Evolutionary conservation across 2,113 vertebrate genomes (phyloP).

Genomic region (Lutjanus erythropterus): DNA sequence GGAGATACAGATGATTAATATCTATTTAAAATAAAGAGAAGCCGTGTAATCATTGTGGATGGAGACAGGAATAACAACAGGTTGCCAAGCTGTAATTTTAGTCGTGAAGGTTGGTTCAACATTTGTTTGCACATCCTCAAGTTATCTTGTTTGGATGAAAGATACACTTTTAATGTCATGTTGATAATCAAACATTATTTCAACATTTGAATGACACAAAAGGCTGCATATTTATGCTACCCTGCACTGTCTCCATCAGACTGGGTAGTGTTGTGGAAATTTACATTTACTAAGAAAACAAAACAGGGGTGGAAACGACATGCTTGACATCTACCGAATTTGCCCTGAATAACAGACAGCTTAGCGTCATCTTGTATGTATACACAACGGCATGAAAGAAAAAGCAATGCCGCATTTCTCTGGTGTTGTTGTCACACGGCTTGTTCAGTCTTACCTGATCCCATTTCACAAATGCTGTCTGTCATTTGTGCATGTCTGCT

Average conservation of each 20-base stretch:
- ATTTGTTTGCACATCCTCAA: background rate
- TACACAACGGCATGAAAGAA: slow-evolving; percentile 51
- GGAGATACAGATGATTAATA: slow-evolving; percentile 6
- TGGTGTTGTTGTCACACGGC: slow-evolving; percentile 52
- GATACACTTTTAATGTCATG: background rate
- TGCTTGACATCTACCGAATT: slow-evolving; percentile 50
- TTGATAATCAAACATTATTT: slow-evolving; percentile 19
- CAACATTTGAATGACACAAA: slow-evolving; percentile 5
- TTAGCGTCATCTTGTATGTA: slow-evolving; percentile 54
- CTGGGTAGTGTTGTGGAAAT: slow-evolving; percentile 11
- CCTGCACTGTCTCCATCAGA: background rate
- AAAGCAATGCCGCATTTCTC: slow-evolving; percentile 59
- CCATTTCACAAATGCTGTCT: slow-evolving; percentile 64
- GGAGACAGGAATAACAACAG: slow-evolving; percentile 7
- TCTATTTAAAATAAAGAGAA: slow-evolving; percentile 21
- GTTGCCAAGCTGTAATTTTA: slow-evolving; percentile 20
- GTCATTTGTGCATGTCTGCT: slow-evolving; percentile 62
- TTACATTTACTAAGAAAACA: slow-evolving; percentile 32
- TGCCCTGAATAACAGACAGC: slow-evolving; percentile 65
- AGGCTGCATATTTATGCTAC: background rate
- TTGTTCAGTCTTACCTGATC: slow-evolving; percentile 67
- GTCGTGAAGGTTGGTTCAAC: slow-evolving; percentile 4
- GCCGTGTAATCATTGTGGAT: background rate
- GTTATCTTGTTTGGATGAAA: background rate
- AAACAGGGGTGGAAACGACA: slow-evolving; percentile 31